Evolutionary conservation across 2,888 invertebrate species (phyloP).

Genomic region (Phortica magna): DNA sequence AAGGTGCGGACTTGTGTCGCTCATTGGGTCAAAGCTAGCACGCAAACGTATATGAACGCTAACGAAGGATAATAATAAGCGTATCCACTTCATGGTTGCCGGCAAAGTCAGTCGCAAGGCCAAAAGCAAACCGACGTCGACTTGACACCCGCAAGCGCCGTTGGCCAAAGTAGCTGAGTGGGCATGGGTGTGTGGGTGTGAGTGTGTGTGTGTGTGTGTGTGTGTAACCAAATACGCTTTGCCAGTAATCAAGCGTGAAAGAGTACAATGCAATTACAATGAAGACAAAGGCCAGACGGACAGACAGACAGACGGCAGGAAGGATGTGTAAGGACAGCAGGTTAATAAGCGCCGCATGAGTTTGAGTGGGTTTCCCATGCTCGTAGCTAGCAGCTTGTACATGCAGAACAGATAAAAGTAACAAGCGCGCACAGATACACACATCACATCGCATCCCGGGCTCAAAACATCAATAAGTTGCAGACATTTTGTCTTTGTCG

Average conservation of each 20-base stretch:
- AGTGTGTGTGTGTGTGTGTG: conserved; percentile 34
- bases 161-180: neutral
- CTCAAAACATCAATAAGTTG: conserved; percentile 66
- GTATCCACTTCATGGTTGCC: conserved; percentile 71
- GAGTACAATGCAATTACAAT: conserved; percentile 74
- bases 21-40: conserved; percentile 5
- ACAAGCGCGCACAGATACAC: conserved; percentile 56
- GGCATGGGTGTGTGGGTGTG: conserved; percentile 23
- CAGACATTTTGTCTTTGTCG: conserved; percentile 53
- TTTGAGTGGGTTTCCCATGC: conserved; percentile 13
- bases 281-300: conserved; percentile 34
- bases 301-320: conserved; percentile 51
- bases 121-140: neutral
- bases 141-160: neutral
- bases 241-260: conserved; percentile 73
- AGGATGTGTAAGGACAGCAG: conserved; percentile 55
- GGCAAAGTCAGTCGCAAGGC: conserved; percentile 38
- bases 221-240: conserved; percentile 58
- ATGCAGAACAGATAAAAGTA: conserved; percentile 70
- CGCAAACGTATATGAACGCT: conserved; percentile 54
- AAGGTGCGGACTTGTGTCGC: neutral
- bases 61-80: conserved; percentile 70
- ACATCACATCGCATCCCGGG: conserved; percentile 28
- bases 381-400: conserved; percentile 53
- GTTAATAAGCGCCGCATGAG: conserved; percentile 58